Conservation (phyloP, 2,888 invertebrate genomes). For the Ophraella communa region DNA sequence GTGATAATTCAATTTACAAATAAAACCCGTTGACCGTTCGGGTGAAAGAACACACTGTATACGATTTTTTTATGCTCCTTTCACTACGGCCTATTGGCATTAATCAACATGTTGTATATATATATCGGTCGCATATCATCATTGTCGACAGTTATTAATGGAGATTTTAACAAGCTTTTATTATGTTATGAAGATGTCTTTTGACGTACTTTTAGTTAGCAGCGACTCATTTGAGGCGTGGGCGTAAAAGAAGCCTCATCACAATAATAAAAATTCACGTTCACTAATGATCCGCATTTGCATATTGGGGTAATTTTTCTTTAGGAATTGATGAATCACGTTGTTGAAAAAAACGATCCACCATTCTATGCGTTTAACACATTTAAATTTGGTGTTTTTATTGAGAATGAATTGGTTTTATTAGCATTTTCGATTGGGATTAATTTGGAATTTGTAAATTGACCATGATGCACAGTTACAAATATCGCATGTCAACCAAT, state of each 20-base stretch:
- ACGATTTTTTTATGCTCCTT: background rate
- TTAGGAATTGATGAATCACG: background rate
- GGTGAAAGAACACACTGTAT: background rate
- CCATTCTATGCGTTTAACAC: no score
- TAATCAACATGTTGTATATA: background rate
- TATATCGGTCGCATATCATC: background rate
- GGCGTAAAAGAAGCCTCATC: conserved; percentile 7
- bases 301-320: conserved; percentile 9
- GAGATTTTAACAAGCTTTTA: conserved; percentile 5
- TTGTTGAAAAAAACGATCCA: background rate
- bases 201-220: background rate
- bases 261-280: conserved; percentile 15
- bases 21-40: background rate
- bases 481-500: background rate
- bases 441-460: conserved; percentile 4
- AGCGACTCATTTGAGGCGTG: conserved; percentile 9
- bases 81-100: background rate
- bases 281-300: conserved; percentile 16
- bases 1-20: background rate
- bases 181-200: conserved; percentile 32
- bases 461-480: no score
- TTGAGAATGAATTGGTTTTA: background rate
- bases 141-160: conserved; percentile 15
- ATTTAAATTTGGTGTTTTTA: background rate
- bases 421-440: conserved; percentile 7